Base-by-base conservation (phyloP, 1,140 invertebrate species). In the Platyscapa corneri region DNA sequence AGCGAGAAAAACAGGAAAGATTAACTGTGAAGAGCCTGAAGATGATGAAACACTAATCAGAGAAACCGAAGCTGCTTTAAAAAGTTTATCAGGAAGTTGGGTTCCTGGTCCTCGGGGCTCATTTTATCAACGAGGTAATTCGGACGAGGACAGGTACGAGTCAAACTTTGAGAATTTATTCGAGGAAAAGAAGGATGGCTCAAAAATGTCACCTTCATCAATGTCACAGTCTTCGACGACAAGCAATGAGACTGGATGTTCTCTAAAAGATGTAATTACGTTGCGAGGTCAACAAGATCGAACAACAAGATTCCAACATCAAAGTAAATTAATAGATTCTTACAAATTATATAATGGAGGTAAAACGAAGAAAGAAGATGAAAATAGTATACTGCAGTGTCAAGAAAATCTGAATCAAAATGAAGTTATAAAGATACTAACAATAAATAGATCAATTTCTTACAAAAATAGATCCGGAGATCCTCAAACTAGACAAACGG, bases 131-230 rank as follows among this genome's bases (percentile, higher is more conserved):
- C 92, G 94, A 60, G 94, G 95, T n/a, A 95, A 95, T 85, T 94
- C 95, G 64, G 95, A 95, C 81, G 96, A 97, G 82, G 96, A 97
- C 85, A 95, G 95, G 77, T 94, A 94, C 88, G 94, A 94, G 75
- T 96, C 96, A 2, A 95, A 95, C 56, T 97, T 97, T 88, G 97
- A 97, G 88, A 97, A 97, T 91, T 92, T 97, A 0, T 97, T 97
- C 88, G 96, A 97, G 88, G 97, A 97, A 89, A 97, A 97, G 90
- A 95, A 96, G 88, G 94, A 95, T 18, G 93, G 90, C 65, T 91
- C 94, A 0, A 96, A 96, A 91, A 94, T 95, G 90, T 94, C 95
- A 23, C 95, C 95, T 8, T 95, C 95, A 12, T 95, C 95, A 5
- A 92, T 94, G 53, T 94, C 94, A 2, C 94, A 94, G 0, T 95